A percentile compares a stretch with the other conserved stretches of the same genome.
Conservation (phyloP, 2,888 invertebrate species). For the Tenthredo livida region DNA sequence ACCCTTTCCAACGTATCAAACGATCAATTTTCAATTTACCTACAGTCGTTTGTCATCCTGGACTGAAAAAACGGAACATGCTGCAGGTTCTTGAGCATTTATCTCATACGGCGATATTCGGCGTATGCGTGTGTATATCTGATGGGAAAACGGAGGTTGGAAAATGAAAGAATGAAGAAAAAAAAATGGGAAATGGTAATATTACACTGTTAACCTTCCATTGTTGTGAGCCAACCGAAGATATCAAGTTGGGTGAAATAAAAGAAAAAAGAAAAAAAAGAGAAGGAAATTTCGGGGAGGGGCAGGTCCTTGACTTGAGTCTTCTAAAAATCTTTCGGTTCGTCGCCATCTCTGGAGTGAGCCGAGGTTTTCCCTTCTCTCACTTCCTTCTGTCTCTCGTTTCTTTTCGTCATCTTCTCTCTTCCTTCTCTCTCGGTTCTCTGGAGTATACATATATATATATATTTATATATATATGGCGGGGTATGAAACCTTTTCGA, state of each 20-base stretch:
- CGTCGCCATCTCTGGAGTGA: constrained; percentile 31
- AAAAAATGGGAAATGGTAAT: neutral
- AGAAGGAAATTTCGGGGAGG: neutral
- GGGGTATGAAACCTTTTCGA: constrained; percentile 44
- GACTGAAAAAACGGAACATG: neutral
- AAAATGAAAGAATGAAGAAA: neutral
- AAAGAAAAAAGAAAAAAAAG: neutral
- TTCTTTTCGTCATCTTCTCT: neutral
- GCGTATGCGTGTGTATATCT: neutral
- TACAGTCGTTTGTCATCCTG: neutral
- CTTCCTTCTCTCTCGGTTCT: constrained; percentile 6
- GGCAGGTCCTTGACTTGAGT: constrained; percentile 14
- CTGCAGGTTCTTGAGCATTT: neutral
- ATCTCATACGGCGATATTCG: neutral
- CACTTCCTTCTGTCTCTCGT: neutral
- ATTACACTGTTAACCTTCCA: constrained; percentile 13
- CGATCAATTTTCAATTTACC: neutral
- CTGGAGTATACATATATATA: too few relatives aligned
- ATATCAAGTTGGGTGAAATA: neutral
- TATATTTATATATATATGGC: too few relatives aligned
- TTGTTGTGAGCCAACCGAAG: constrained; percentile 24
- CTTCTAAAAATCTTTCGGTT: constrained; percentile 44
- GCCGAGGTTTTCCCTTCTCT: constrained; percentile 17
- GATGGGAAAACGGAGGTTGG: neutral
- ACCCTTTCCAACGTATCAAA: neutral